Evolutionary conservation across 1,140 invertebrate genomes (phyloP).

Genomic region (Acromyrmex heyeri): DNA sequence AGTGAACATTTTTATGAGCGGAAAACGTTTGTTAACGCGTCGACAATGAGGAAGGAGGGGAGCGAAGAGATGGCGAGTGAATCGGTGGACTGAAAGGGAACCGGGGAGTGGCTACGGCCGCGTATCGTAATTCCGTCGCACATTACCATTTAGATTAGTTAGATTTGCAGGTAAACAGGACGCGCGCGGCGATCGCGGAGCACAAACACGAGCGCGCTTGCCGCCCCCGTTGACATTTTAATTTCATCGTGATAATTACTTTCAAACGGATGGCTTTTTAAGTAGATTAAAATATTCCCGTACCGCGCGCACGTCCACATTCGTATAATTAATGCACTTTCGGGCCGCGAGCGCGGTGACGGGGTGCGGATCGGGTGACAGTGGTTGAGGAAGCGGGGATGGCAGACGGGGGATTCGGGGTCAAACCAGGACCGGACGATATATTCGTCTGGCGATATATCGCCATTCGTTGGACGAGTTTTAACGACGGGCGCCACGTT

Average conservation of each 20-base stretch:
- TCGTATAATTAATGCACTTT: conserved; percentile 85
- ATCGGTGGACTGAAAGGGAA: conserved; percentile 8
- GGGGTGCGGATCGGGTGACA: conserved; percentile 9
- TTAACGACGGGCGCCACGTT: conserved; percentile 48
- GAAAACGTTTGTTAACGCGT: conserved; percentile 68
- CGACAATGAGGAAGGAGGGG: conserved; percentile 17
- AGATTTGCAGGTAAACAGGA: conserved; percentile 83
- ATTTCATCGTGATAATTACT: conserved; percentile 86
- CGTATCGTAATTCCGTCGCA: conserved; percentile 81
- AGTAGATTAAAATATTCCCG: conserved; percentile 86
- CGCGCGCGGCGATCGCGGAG: conserved; percentile 81
- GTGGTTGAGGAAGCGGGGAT: conserved; percentile 24
- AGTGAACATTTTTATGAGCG: conserved; percentile 42
- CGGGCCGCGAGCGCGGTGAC: conserved; percentile 39
- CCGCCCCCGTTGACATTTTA: conserved; percentile 81
- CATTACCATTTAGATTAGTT: conserved; percentile 85
- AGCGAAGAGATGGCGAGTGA: not conserved
- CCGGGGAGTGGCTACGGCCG: conserved; percentile 14
- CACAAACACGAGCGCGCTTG: conserved; percentile 80
- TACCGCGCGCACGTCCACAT: conserved; percentile 77
- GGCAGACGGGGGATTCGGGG: conserved; percentile 16
- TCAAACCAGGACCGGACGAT: conserved; percentile 44
- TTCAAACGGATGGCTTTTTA: conserved; percentile 86
- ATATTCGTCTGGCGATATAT: conserved; percentile 50
- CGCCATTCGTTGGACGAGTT: conserved; percentile 53